Percentiles rank a stretch among this genome's conserved stretches.
phyloP scores from a whole-genome alignment of 2,113 vertebrate genomes.

The Vidua chalybeata region DNA sequence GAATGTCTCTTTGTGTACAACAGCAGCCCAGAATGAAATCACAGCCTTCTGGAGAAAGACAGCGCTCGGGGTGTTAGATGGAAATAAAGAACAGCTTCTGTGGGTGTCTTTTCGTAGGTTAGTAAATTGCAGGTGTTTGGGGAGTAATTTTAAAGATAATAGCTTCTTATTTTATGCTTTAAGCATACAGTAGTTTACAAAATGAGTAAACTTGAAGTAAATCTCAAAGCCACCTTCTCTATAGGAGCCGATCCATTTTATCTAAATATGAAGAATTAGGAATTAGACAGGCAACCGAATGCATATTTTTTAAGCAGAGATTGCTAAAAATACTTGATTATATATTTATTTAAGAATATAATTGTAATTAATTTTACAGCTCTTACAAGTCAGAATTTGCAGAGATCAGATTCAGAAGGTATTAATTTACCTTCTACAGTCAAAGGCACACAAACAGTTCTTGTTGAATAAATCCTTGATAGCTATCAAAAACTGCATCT shows the following conservation, averaged over 20 bases:
- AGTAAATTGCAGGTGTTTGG: neutral
- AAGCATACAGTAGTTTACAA: neutral
- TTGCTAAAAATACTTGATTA: conserved; percentile 4
- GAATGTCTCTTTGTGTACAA: neutral
- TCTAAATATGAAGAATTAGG: neutral
- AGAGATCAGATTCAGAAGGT: conserved; percentile 6
- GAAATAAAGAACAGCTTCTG: neutral
- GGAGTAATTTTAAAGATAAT: neutral
- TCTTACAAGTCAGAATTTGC: neutral
- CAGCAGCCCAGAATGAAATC: neutral
- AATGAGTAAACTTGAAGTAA: neutral
- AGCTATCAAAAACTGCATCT: conserved; percentile 6
- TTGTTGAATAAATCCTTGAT: conserved; percentile 32
- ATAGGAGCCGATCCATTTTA: neutral
- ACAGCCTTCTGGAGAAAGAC: neutral
- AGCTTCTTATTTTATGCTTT: neutral
- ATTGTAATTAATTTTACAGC: neutral
- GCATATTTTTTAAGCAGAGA: neutral
- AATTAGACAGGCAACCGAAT: neutral
- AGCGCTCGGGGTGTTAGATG: neutral
- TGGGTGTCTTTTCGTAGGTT: neutral
- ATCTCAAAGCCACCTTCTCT: conserved; percentile 4
- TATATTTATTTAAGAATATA: conserved; percentile 22
- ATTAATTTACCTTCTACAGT: conserved; percentile 23
- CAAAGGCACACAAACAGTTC: neutral